phyloP scores from a whole-genome alignment of 2,797 vertebrate species.

The Sebastes steindachneri region DNA sequence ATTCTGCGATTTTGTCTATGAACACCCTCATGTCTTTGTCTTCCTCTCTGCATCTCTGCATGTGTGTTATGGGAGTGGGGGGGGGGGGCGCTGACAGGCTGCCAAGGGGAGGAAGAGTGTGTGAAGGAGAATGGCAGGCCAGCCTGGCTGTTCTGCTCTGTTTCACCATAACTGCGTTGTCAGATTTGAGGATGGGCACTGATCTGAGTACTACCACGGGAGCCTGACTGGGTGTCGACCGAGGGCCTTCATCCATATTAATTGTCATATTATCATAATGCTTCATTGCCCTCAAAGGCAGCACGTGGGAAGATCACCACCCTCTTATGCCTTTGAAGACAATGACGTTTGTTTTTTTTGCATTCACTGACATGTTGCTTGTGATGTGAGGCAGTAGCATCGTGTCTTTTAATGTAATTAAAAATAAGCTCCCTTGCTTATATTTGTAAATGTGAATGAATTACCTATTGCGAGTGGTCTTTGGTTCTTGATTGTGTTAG shows the following conservation, averaged over 20 bases:
- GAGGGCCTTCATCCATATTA: conserved; percentile 58
- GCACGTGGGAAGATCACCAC: conserved; percentile 17
- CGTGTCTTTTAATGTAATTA: conserved; percentile 1
- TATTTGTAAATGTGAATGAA: neutral
- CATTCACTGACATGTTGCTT: neutral
- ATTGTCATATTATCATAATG: conserved; percentile 50
- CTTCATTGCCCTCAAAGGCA: conserved; percentile 27
- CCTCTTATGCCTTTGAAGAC: conserved; percentile 9
- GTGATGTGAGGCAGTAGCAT: neutral
- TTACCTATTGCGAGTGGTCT: neutral
- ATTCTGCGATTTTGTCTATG: neutral
- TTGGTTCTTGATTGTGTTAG: neutral
- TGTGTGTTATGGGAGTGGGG: conserved; percentile 11
- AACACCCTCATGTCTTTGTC: conserved; percentile 23
- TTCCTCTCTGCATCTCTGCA: conserved; percentile 17
- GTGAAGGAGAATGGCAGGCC: conserved; percentile 32
- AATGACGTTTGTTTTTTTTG: neutral
- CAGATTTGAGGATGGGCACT: conserved; percentile 50
- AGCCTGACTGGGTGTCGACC: conserved; percentile 34
- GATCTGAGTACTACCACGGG: conserved; percentile 38
- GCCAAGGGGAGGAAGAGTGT: conserved; percentile 20
- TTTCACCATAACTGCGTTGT: conserved; percentile 61
- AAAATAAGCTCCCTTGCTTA: neutral
- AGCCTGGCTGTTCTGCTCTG: conserved; percentile 60
- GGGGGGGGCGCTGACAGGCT: conserved; percentile 25